Percentiles rank a stretch among this genome's conserved stretches.
Evolutionary conservation across 2,113 vertebrate species (phyloP).

Genomic region (Cardinalis cardinalis): DNA sequence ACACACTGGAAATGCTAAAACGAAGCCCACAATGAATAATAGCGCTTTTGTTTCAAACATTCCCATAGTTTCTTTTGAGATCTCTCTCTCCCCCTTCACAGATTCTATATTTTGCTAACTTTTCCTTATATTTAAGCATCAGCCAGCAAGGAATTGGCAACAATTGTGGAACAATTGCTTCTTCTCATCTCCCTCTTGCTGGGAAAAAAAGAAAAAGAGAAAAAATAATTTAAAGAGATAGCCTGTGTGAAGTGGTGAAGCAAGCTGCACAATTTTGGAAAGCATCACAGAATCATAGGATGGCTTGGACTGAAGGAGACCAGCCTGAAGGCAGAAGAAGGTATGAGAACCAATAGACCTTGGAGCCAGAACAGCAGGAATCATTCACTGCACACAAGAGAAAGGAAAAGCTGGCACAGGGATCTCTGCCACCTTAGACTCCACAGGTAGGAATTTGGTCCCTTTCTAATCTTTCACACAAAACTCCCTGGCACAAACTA

Average conservation of each 20-base stretch:
- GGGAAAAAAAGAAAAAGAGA: not conserved
- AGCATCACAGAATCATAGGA: not conserved
- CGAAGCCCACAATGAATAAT: not conserved
- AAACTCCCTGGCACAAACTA: not conserved
- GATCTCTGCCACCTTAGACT: not conserved
- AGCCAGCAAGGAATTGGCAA: conserved; percentile 41
- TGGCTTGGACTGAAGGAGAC: not conserved
- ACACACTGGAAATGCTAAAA: not conserved
- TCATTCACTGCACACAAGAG: not conserved
- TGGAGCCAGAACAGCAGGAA: not conserved
- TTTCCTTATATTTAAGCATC: conserved; percentile 3
- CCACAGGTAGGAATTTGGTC: not conserved
- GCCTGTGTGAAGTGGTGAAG: not conserved
- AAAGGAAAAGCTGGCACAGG: not conserved
- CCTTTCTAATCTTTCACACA: not conserved
- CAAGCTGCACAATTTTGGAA: not conserved
- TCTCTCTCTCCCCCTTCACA: not conserved
- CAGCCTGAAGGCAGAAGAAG: not conserved
- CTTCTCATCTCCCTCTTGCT: not conserved
- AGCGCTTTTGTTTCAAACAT: conserved; percentile 16
- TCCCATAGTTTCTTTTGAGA: conserved; percentile 35
- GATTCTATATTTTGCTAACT: conserved; percentile 44
- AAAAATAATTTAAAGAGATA: conserved; percentile 12
- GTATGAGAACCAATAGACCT: not conserved
- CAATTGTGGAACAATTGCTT: conserved; percentile 27